Evolutionary conservation across 2,113 vertebrate genomes (phyloP).

Genomic region (Oryzias melastigma): DNA sequence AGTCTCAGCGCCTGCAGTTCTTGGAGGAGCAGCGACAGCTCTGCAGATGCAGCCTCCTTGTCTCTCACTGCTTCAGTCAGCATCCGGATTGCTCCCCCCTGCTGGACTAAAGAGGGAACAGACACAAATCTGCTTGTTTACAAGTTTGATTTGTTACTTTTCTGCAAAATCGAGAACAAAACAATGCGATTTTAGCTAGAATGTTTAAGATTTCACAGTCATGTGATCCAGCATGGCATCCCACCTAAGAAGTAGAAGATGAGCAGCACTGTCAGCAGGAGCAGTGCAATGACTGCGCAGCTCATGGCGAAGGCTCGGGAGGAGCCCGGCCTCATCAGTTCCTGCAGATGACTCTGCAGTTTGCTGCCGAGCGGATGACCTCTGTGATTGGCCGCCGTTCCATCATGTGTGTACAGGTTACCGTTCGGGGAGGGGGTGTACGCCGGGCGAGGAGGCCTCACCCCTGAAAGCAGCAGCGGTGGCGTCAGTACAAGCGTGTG

Average conservation of each 20-base stretch:
- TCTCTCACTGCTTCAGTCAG: slow-evolving; percentile 71
- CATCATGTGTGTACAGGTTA: slow-evolving; percentile 35
- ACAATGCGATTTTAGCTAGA: neutral
- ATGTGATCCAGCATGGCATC: neutral
- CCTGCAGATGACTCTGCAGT: slow-evolving; percentile 60
- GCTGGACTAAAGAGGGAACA: slow-evolving; percentile 74
- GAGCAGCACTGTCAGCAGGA: slow-evolving; percentile 69
- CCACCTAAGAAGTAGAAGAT: slow-evolving; percentile 73
- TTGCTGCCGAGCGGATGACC: slow-evolving; percentile 18
- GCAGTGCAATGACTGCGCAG: slow-evolving; percentile 74
- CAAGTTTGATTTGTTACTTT: no score
- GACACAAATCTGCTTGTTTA: neutral
- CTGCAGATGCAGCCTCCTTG: slow-evolving; percentile 49
- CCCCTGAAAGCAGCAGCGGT: slow-evolving; percentile 28
- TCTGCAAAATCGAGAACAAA: neutral
- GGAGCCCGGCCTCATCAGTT: slow-evolving; percentile 53
- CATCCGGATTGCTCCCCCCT: slow-evolving; percentile 76
- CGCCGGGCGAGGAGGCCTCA: slow-evolving; percentile 44
- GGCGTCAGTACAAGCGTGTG: slow-evolving; percentile 2
- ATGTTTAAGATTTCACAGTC: no score
- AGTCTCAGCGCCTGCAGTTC: slow-evolving; percentile 78
- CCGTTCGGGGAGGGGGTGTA: slow-evolving; percentile 64
- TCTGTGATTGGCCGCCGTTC: slow-evolving; percentile 36
- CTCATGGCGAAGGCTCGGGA: slow-evolving; percentile 69
- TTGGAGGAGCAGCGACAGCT: slow-evolving; percentile 74